Evolutionary conservation across 2,888 invertebrate species (phyloP), one percentile per base, ranked within the genome.

Genomic region (Drosophila buzzatii): DNA sequence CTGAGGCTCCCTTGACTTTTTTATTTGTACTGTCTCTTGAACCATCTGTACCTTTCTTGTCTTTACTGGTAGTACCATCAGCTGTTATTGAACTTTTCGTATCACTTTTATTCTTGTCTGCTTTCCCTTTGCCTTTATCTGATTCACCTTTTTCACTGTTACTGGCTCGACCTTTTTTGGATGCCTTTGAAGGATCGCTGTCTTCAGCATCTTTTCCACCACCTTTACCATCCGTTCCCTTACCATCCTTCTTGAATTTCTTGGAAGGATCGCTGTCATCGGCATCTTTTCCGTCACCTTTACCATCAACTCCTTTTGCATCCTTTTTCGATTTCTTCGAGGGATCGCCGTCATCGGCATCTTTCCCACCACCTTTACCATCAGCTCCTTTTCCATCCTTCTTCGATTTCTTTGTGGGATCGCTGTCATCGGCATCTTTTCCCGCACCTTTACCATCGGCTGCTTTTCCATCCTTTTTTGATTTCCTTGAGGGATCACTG

Each of bases 201-300:
- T 49, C 49, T 31, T 27, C 27, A n/a, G n/a, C 4, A 27, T 31
- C 31, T 31, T 49, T 49, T 49, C 9, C 16, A 31, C 5, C 31
- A 9, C 16, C n/a, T 16, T 27, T 27, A n/a, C 27, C 8, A 49
- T 49, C 49, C 16, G 14, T 3, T 2, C 14, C 27, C 20, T 45
- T 45, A 14, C 7, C 23, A 2, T 23, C n/a, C 16, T 31, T 31
- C 9, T 7, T 44, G 3, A 27, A 16, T 53, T 62, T 37, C 23
- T 49, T 12, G 14, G 20, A 35, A 16, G 52, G 8, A 14, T 35
- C 35, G 20, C 16, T 37, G n/a, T 57, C 57, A 10, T 49, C 58
- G 10, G 18, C 53, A 35, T 52, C 51, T n/a, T 69, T 73, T 23
- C 45, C 58, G 39, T 23, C 66, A 6, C 31, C 33, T 18, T 8